These are phyloP conservation scores for Thecocarcelia acutangulata DNA, from an alignment of 2,888 invertebrate genomes.

Conservation along the genomic window DNA sequence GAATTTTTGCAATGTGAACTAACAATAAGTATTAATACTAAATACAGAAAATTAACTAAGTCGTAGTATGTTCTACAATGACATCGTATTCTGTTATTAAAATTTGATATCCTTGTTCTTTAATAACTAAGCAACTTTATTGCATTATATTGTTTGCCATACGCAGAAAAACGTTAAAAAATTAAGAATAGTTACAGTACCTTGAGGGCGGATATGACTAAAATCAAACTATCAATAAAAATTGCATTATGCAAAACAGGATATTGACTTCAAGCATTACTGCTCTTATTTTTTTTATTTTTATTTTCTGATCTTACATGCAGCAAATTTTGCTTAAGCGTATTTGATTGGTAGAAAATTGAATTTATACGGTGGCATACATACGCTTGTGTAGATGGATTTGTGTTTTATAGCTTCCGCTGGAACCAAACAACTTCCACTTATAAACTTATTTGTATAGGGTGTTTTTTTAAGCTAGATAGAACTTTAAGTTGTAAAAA, in stretches of 20 bases:
- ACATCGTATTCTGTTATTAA: too few species aligned
- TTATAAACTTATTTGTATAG: conserved; percentile 66
- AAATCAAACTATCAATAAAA: conserved; percentile 72
- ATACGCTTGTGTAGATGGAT: background rate
- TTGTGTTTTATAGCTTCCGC: conserved; percentile 59
- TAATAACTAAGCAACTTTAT: too few species aligned
- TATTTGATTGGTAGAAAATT: background rate
- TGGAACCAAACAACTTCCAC: conserved; percentile 61
- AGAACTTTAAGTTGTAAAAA: too few species aligned
- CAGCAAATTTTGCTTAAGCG: conserved; percentile 31
- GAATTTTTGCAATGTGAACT: too few species aligned
- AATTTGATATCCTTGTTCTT: too few species aligned
- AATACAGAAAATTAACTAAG: too few species aligned
- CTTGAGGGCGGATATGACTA: conserved; percentile 63
- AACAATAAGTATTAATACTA: too few species aligned
- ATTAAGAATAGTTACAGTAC: conserved; percentile 49
- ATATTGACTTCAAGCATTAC: conserved; percentile 64
- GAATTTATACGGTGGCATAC: background rate
- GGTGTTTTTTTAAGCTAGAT: too few species aligned
- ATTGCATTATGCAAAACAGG: conserved; percentile 72
- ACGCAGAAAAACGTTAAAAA: background rate
- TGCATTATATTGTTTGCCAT: background rate
- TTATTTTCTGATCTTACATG: background rate
- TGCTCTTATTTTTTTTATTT: background rate
- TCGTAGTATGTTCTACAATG: too few species aligned